phyloP scores from a whole-genome alignment of 2,113 vertebrate species.

The Camelus bactrianus region DNA sequence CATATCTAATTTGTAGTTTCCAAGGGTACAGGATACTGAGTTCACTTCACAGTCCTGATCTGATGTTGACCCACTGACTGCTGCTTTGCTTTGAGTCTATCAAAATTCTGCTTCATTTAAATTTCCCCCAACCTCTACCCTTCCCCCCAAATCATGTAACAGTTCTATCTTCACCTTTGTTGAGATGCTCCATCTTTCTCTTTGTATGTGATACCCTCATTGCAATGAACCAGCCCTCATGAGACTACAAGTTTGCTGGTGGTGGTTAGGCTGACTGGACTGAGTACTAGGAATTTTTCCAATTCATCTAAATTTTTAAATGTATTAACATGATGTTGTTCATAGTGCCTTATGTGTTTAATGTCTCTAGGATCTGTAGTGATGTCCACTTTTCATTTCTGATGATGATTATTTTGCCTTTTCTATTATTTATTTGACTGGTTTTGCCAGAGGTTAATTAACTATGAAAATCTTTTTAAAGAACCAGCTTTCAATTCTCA shows the following conservation, averaged over 20 bases:
- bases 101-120: neutral
- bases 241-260: neutral
- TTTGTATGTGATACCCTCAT: neutral
- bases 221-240: neutral
- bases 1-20: too few species aligned
- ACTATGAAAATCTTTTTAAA: neutral
- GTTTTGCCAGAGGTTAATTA: neutral
- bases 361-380: neutral
- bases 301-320: neutral
- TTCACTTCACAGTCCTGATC: too few species aligned
- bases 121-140: neutral
- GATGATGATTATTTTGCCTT: neutral
- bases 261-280: neutral
- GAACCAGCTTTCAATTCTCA: neutral
- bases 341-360: neutral
- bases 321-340: neutral
- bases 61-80: too few species aligned
- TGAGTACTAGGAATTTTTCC: neutral
- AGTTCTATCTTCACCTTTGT: neutral
- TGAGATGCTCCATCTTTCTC: neutral
- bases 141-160: accelerated
- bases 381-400: neutral
- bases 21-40: too few species aligned
- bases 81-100: too few species aligned
- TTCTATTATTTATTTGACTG: neutral